Conservation (phyloP, 2,888 invertebrate species). For the Polyommatus icarus region DNA sequence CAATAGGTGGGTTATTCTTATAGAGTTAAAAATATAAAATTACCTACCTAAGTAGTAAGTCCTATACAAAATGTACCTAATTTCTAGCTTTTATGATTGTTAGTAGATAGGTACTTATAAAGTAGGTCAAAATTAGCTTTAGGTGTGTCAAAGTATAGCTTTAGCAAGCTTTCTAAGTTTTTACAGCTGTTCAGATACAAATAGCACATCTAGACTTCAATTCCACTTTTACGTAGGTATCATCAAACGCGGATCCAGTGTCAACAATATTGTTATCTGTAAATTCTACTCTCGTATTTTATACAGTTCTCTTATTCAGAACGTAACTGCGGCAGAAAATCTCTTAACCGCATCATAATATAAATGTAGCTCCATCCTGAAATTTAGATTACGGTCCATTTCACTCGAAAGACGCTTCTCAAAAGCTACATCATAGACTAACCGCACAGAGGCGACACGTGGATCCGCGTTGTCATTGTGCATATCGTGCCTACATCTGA, state of each 20-base stretch:
- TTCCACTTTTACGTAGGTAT: slow-evolving; percentile 7
- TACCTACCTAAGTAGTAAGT: not conserved
- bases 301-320: not conserved
- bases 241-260: slow-evolving; percentile 4
- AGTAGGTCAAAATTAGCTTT: not conserved
- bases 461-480: slow-evolving; percentile 44
- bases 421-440: not conserved
- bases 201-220: not conserved
- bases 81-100: not conserved
- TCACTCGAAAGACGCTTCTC: no score
- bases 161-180: not conserved
- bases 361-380: not conserved
- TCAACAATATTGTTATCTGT: not conserved
- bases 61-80: not conserved
- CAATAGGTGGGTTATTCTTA: no score
- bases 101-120: not conserved
- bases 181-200: slow-evolving; percentile 11
- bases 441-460: not conserved
- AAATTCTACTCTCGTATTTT: not conserved
- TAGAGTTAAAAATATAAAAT: no score
- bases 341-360: no score
- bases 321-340: no score
- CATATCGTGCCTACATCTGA: slow-evolving; percentile 66
- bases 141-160: not conserved
- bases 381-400: not conserved